Percentiles rank a stretch among this genome's conserved stretches.
These are phyloP conservation scores for Gavialis gangeticus DNA, from an alignment of 2,113 vertebrate species.

Conservation along the genomic window DNA sequence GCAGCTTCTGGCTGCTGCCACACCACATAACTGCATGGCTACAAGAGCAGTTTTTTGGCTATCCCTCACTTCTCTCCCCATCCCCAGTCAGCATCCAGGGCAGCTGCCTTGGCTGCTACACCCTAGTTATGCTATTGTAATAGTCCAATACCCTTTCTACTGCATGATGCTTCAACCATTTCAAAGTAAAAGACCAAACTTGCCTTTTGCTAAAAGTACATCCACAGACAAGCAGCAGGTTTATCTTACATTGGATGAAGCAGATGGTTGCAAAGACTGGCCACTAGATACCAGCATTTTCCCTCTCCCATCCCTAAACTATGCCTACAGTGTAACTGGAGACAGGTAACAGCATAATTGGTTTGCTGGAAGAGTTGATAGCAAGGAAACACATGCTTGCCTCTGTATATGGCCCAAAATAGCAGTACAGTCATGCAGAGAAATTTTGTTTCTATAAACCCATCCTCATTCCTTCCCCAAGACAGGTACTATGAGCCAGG, in stretches of 20 bases:
- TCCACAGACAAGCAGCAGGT: rapidly evolving
- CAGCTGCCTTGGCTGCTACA: too few species aligned
- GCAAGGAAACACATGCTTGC: not conserved
- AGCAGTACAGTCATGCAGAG: not conserved
- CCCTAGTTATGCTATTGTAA: not conserved
- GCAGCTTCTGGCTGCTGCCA: too few species aligned
- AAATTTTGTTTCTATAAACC: not conserved
- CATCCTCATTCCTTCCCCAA: not conserved
- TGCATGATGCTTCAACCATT: rapidly evolving
- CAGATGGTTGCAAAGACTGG: not conserved
- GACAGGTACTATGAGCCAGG: not conserved
- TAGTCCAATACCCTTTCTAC: not conserved
- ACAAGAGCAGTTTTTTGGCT: too few species aligned
- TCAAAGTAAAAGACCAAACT: not conserved
- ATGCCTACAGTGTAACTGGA: rapidly evolving
- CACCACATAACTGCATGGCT: too few species aligned
- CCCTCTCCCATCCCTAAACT: not conserved
- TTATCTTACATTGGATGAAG: not conserved
- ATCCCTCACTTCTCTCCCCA: too few species aligned
- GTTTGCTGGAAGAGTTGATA: not conserved
- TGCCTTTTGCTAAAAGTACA: not conserved
- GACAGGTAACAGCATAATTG: rapidly evolving
- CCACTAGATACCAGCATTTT: not conserved
- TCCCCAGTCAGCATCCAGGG: too few species aligned
- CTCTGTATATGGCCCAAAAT: not conserved